A percentile compares a stretch with the other conserved stretches of the same genome.
phyloP scores from a whole-genome alignment of 2,888 invertebrate species.

The Troides helena region DNA sequence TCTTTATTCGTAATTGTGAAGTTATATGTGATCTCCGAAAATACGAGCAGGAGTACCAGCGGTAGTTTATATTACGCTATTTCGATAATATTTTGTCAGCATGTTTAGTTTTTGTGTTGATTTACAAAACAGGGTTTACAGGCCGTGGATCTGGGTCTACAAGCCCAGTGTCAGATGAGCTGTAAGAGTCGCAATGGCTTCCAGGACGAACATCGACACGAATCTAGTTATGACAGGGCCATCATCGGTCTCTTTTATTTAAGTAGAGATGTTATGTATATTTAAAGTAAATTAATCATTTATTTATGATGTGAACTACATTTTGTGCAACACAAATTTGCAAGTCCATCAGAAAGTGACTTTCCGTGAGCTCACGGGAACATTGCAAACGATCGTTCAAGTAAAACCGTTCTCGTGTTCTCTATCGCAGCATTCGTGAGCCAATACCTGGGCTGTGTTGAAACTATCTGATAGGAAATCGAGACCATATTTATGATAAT shows the following conservation, averaged over 20 bases:
- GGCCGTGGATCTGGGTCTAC: too few species aligned
- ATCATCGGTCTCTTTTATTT: background rate
- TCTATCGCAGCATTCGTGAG: constrained; percentile 64
- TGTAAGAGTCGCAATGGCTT: too few species aligned
- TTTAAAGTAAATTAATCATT: background rate
- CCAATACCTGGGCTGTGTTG: constrained; percentile 47
- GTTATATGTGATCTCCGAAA: background rate
- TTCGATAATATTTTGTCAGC: background rate
- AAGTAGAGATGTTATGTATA: background rate
- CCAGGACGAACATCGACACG: too few species aligned
- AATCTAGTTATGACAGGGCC: background rate
- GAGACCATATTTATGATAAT: constrained; percentile 33
- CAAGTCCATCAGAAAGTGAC: constrained; percentile 37
- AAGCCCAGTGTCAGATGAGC: too few species aligned
- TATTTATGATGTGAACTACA: background rate
- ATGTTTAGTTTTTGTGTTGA: background rate
- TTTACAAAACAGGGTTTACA: background rate
- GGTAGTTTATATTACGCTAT: background rate
- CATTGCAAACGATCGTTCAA: constrained; percentile 60
- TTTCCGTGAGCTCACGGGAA: constrained; percentile 45
- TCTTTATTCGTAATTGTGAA: background rate
- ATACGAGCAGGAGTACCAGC: background rate
- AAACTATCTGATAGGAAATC: constrained; percentile 51
- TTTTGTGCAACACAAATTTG: constrained; percentile 5
- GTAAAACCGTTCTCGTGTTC: constrained; percentile 75